A percentile compares a stretch with the other conserved stretches of the same genome.
phyloP scores from a whole-genome alignment of 2,797 vertebrate species.

The Orestias chungarensis region DNA sequence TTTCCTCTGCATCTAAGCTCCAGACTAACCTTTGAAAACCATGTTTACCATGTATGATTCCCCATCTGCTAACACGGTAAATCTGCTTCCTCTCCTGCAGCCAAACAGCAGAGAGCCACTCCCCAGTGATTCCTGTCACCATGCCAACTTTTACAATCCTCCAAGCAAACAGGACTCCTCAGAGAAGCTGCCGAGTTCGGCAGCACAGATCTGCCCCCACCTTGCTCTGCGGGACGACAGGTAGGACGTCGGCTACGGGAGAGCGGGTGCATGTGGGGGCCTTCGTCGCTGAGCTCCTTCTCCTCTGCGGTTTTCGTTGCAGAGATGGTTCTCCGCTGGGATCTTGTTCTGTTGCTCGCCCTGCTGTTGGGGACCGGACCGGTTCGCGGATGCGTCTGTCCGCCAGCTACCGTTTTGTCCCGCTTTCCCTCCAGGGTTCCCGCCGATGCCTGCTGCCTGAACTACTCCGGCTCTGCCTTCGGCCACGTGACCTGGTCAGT shows the following conservation, averaged over 20 bases:
- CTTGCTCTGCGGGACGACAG: slow-evolving; percentile 13
- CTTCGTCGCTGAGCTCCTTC: background rate
- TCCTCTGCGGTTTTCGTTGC: slow-evolving; percentile 52
- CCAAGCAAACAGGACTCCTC: slow-evolving; percentile 70
- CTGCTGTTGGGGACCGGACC: slow-evolving; percentile 45
- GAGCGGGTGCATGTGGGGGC: background rate
- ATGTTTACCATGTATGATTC: background rate
- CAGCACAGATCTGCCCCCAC: slow-evolving; percentile 42
- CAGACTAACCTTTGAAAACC: too few relatives aligned
- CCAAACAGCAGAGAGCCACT: slow-evolving; percentile 64
- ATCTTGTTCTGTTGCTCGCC: slow-evolving; percentile 54
- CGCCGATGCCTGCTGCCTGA: slow-evolving; percentile 82
- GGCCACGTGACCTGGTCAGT: slow-evolving; percentile 76
- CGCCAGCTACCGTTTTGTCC: slow-evolving; percentile 66
- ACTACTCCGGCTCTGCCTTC: slow-evolving; percentile 83
- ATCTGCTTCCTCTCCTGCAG: slow-evolving; percentile 66
- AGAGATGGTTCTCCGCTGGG: slow-evolving; percentile 58
- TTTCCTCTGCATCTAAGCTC: too few relatives aligned
- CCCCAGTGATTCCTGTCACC: slow-evolving; percentile 66
- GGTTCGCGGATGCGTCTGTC: slow-evolving; percentile 77
- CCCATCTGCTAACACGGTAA: slow-evolving; percentile 7
- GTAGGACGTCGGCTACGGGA: slow-evolving; percentile 31
- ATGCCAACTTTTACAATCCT: slow-evolving; percentile 65
- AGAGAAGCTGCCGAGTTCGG: slow-evolving; percentile 58
- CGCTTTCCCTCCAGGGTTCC: slow-evolving; percentile 66